Evolutionary conservation across 2,888 invertebrate species (phyloP), one percentile per base, ranked within the genome.

Genomic region (Hirtodrosophila trivittata): DNA sequence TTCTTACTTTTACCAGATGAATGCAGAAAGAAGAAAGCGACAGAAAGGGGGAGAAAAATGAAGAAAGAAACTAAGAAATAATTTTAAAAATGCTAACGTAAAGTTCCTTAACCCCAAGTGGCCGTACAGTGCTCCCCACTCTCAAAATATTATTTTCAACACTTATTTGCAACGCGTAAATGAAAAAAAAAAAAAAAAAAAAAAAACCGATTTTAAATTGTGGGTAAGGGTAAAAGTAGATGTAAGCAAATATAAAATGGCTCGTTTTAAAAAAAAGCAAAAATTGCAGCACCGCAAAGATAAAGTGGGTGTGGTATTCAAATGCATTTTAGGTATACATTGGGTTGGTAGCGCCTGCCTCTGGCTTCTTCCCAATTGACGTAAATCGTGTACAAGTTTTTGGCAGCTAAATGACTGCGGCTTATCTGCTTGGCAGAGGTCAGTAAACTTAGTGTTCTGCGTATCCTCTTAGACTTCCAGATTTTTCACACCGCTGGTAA

Each of bases 151-250:
- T 78, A 86, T 80, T 72, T 84, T 66, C 82, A 84, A 84, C 86
- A 80, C 86, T 80, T 80, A 86, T 80, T 86, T 86, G 78, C 85
- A 45, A 66, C 65, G 77, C 77, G 81, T 76, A 76, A 80, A 80
- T 72, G 83, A 45, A 69, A 65, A 66, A 68, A 30, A 46, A 6
- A 4, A 8, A 35, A 60, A 30, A 52, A 45, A 32, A 46, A 10
- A 10, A 13, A 32, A 42, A 43, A 16, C 59, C n/a, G 33, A 62
- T 49, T 28, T 28, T 41, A 57, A 54, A 38, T 66, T 57, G 52
- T 56, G 66, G 57, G 64, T 45, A 77, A 58, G 43, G 54, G n/a
- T 9, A 6, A 9, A 1, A 6, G n/a, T n/a, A 33, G 0, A 13
- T 12, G 28, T n/a, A n/a, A n/a, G 2, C 9, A 13, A 45, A 43